phyloP scores from a whole-genome alignment of 2,888 invertebrate species.

The Pediacus dermestoides region DNA sequence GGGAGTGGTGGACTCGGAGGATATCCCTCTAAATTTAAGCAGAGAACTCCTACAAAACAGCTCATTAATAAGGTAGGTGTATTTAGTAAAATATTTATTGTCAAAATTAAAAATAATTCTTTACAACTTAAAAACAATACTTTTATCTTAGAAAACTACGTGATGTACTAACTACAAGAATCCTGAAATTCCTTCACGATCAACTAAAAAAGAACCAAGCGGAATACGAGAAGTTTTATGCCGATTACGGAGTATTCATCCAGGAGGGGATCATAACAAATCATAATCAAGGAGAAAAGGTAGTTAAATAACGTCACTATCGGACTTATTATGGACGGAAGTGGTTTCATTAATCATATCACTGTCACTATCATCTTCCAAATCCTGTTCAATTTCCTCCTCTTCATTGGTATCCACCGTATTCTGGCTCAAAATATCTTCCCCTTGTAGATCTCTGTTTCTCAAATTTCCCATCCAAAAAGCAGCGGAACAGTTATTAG shows the following conservation, averaged over 20 bases:
- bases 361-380: slow-evolving; percentile 32
- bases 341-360: slow-evolving; percentile 24
- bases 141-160: slow-evolving; percentile 71
- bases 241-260: slow-evolving; percentile 87
- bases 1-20: slow-evolving; percentile 98
- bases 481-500: slow-evolving; percentile 78
- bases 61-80: slow-evolving; percentile 73
- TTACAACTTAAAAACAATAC: slow-evolving; percentile 4
- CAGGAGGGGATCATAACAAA: slow-evolving; percentile 94
- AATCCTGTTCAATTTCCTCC: slow-evolving; percentile 23
- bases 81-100: slow-evolving; percentile 2
- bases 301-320: slow-evolving; percentile 45
- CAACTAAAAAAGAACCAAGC: slow-evolving; percentile 78
- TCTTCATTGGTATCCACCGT: slow-evolving; percentile 27
- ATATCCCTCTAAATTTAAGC: slow-evolving; percentile 95
- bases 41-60: slow-evolving; percentile 94
- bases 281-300: slow-evolving; percentile 76
- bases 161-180: slow-evolving; percentile 76
- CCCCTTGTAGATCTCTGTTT: slow-evolving; percentile 80
- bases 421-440: slow-evolving; percentile 64
- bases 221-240: slow-evolving; percentile 82
- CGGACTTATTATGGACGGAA: slow-evolving; percentile 23
- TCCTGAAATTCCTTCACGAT: slow-evolving; percentile 81
- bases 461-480: slow-evolving; percentile 89
- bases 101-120: too few species aligned